Base-by-base conservation (phyloP, 2,113 vertebrate species). In the Xiphias gladius region DNA sequence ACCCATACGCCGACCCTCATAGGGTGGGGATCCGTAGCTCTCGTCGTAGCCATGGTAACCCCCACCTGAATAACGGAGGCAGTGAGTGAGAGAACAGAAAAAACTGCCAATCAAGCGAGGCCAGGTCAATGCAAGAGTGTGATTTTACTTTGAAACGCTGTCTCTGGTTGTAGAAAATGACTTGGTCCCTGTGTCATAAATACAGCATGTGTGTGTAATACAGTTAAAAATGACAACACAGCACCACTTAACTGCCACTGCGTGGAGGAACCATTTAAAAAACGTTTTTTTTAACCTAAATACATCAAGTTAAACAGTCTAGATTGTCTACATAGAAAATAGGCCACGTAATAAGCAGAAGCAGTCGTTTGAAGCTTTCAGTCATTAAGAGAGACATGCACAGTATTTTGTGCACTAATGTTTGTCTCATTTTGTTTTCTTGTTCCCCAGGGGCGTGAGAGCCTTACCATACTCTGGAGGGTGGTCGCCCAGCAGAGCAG, bases 21-120 rank as follows among this genome's bases (percentile, higher is more conserved):
- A 97, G 77, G 92, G 92, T 0, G 97, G 95, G 4, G 97, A 97
- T 0, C 96, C 96, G 6, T 98, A 98, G 59, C 94, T 96, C 86
- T 98, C 97, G 1, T 98, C 97, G 28, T 97, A 98, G 88, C 96
- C 94, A n/a, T 97, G 97, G 88, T 97, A 97, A 84, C 96, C 96
- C 5, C 91, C 81, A 89, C 95, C 89, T 97, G 95, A 65, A 91
- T 93, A 88, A 91, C 74, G 92, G 86, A 1, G 11, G 32, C 10
- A 32, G n/a, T 3, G 7, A 19, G 28, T 26, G 24, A 73, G 37
- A 39, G 0, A 0, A n/a, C 1, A 12, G 28, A 22, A 41, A 2
- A 22, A 30, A 24, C 11, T 3, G 2, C 5, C 19, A 46, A 26
- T n/a, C 50, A 14, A 3, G 20, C 7, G 2, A 22, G 50, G 19